phyloP scores from a whole-genome alignment of 2,797 vertebrate species.

The Oophaga sylvatica region DNA sequence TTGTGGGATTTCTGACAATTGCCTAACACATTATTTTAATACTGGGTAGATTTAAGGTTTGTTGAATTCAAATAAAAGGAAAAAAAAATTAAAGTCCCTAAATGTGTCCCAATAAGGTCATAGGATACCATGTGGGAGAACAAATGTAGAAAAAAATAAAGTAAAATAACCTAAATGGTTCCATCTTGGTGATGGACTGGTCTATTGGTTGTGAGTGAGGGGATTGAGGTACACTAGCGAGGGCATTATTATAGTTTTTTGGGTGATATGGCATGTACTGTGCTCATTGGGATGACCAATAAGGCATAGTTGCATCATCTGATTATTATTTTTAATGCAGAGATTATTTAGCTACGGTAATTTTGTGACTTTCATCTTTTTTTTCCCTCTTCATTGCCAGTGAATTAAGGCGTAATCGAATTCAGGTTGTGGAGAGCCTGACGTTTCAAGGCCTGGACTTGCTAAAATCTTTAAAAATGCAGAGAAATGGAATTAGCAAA shows the following conservation, averaged over 20 bases:
- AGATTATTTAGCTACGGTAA: neutral
- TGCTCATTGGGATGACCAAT: too few species aligned
- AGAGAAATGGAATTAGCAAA: conserved; percentile 90
- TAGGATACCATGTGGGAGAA: too few species aligned
- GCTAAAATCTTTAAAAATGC: conserved; percentile 94
- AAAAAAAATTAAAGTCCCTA: too few species aligned
- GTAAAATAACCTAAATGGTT: too few species aligned
- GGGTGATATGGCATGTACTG: neutral
- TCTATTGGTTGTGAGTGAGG: neutral
- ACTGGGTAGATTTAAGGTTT: too few species aligned
- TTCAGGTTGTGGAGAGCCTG: conserved; percentile 92
- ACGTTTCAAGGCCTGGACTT: conserved; percentile 95
- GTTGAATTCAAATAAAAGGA: too few species aligned
- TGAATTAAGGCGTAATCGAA: conserved; percentile 94
- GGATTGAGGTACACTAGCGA: neutral
- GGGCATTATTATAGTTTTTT: neutral
- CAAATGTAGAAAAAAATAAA: too few species aligned
- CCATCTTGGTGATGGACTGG: too few species aligned
- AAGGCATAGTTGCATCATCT: neutral
- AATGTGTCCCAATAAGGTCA: too few species aligned
- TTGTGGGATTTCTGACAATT: too few species aligned
- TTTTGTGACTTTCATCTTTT: neutral
- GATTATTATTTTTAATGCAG: neutral
- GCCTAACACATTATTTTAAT: too few species aligned
- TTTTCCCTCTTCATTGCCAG: conserved; percentile 69